These are phyloP conservation scores for Nephotettix cincticeps DNA, from an alignment of 1,140 invertebrate species.

Conservation along the genomic window DNA sequence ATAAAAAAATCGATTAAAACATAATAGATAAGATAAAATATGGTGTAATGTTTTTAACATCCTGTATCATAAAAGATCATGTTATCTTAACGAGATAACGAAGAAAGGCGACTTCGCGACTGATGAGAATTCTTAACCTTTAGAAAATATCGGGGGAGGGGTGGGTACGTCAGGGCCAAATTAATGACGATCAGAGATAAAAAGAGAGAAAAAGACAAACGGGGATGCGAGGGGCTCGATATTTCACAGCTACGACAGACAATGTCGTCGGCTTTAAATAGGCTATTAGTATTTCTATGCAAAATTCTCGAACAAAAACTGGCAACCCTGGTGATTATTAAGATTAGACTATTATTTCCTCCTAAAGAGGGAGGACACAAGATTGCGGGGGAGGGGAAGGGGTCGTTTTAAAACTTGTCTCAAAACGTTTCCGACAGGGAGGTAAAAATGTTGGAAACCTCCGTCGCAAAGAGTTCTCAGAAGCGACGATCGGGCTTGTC, in stretches of 20 bases:
- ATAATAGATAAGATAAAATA: too few relatives aligned
- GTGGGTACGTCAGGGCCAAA: constrained; percentile 19
- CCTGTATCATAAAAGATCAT: too few relatives aligned
- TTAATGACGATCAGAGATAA: constrained; percentile 26
- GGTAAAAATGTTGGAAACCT: constrained; percentile 35
- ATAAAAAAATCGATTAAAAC: too few relatives aligned
- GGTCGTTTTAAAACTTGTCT: constrained; percentile 36
- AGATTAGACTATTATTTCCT: constrained; percentile 33
- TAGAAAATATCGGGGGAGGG: not conserved
- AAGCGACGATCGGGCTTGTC: constrained; percentile 12
- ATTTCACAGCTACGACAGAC: constrained; percentile 27
- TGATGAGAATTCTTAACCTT: constrained; percentile 14
- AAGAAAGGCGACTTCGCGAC: not conserved
- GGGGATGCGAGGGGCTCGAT: constrained; percentile 23
- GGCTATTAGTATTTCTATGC: constrained; percentile 34
- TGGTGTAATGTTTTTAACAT: too few relatives aligned
- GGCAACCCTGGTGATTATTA: constrained; percentile 27
- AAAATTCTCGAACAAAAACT: constrained; percentile 32
- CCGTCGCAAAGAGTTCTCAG: constrained; percentile 29
- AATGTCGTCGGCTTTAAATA: constrained; percentile 27
- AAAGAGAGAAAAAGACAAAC: constrained; percentile 26
- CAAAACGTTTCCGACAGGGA: not conserved
- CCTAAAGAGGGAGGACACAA: constrained; percentile 22
- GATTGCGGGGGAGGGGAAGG: constrained; percentile 24
- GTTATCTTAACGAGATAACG: not conserved